A percentile compares a stretch with the other conserved stretches of the same genome.
These are phyloP conservation scores for Subacronicta megacephala DNA, from an alignment of 2,888 invertebrate genomes.

Conservation along the genomic window DNA sequence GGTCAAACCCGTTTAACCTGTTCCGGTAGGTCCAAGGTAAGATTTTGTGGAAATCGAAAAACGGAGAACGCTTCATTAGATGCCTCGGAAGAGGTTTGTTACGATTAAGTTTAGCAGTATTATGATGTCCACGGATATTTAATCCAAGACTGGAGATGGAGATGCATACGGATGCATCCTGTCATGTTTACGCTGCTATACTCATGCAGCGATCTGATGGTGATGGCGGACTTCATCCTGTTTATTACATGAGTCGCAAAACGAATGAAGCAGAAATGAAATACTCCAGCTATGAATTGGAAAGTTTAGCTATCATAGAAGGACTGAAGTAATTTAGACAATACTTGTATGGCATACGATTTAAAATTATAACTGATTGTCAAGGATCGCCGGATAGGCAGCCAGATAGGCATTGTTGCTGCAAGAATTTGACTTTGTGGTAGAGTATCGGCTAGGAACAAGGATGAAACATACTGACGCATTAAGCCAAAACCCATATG, in stretches of 20 bases:
- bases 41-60: too few relatives aligned
- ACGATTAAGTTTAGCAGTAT: too few relatives aligned
- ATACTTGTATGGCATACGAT: constrained; percentile 19
- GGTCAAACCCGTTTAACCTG: too few relatives aligned
- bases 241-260: constrained; percentile 6
- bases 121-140: too few relatives aligned
- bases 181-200: constrained; percentile 8
- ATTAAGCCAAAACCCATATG: constrained; percentile 12
- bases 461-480: constrained; percentile 20
- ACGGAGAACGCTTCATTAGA: too few relatives aligned
- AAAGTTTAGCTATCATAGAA: constrained; percentile 17
- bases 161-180: constrained; percentile 16
- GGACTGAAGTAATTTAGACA: constrained; percentile 20
- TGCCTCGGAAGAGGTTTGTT: too few relatives aligned
- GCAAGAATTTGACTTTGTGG: constrained; percentile 7
- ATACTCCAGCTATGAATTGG: constrained; percentile 24
- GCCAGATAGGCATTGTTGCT: constrained; percentile 16
- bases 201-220: constrained; percentile 12
- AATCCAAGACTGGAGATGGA: constrained; percentile 1
- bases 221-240: constrained; percentile 7
- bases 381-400: constrained; percentile 7
- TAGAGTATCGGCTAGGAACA: constrained; percentile 9
- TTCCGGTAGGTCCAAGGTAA: too few relatives aligned
- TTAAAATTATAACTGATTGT: constrained; percentile 26
- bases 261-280: constrained; percentile 7